Percentiles rank a stretch among this genome's conserved stretches.
These are phyloP conservation scores for Microcaecilia unicolor DNA, from an alignment of 2,797 vertebrate genomes.

Conservation along the genomic window DNA sequence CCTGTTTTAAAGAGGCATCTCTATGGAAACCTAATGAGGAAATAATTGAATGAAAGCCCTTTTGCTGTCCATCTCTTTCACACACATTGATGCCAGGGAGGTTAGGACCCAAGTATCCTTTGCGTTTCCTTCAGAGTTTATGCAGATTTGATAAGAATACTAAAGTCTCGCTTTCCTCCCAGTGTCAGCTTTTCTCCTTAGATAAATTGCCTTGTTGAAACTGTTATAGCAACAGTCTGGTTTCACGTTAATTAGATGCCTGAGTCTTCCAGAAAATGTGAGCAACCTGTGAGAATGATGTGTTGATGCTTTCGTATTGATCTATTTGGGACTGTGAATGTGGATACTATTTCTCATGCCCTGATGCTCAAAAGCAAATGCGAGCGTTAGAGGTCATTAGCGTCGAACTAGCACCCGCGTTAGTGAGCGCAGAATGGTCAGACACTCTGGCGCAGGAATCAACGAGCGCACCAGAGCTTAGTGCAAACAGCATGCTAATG, in stretches of 20 bases:
- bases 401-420: no score
- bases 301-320: neutral
- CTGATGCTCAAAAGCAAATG: no score
- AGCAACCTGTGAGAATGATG: constrained; percentile 10
- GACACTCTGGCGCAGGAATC: no score
- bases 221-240: constrained; percentile 22
- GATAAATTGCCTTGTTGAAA: constrained; percentile 28
- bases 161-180: constrained; percentile 21
- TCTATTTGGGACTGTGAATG: neutral
- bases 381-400: no score
- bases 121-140: constrained; percentile 31
- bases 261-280: neutral
- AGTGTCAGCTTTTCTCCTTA: constrained; percentile 19
- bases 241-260: constrained; percentile 23
- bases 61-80: constrained; percentile 39
- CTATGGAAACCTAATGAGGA: constrained; percentile 57
- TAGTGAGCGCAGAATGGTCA: no score
- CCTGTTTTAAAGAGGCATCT: constrained; percentile 49
- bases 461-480: no score
- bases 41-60: constrained; percentile 52
- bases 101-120: constrained; percentile 29
- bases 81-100: constrained; percentile 39
- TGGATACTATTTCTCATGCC: neutral
- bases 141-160: constrained; percentile 39
- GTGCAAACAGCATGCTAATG: no score